Evolutionary conservation across 2,888 invertebrate species (phyloP), one percentile per base, ranked within the genome.

Genomic region (Athalia circularis): DNA sequence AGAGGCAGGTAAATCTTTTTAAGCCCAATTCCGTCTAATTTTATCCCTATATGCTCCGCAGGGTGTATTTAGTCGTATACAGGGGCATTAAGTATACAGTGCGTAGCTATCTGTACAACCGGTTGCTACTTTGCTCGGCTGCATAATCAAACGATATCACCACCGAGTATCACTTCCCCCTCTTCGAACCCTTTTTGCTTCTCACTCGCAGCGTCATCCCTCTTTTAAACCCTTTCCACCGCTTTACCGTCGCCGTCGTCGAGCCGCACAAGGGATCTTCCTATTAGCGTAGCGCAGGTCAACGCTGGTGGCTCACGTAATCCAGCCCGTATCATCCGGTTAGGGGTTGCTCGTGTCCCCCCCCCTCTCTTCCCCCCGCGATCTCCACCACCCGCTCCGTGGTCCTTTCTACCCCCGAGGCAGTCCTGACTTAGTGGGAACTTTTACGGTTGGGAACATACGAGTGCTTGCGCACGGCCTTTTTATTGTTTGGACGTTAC

Each of bases 101-200:
- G 70, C 54, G 59, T 50, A 62, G 75, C 62, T 29, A 62, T 29
- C 29, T 29, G 29, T 29, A 29, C 29, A 29, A 29, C 75, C 75
- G 75, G 62, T 48, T 75, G 62, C 50, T 62, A 48, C 62, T 75
- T 75, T 72, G 72, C 72, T 72, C 52, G 62, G 65, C 57, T 74
- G 78, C 72, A 78, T 78, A 74, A 78, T 74, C 78, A 78, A 78
- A 78, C 78, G 72, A 78, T 78, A 78, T 74, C 64, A 64, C 62
- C 52, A 52, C 15, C 62, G 59, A 75, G 75, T 62, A 75, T 64
- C 54, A 54, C 13, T 65, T 65, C 8, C 64, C n/a, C 64, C 64
- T n/a, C 64, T 3, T 64, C 48, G 47, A 6, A 29, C 29, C 29
- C 29, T 29, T 29, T 29, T 29, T 29, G 48, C n/a, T 65, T 65